Evolutionary conservation across 2,113 vertebrate genomes (phyloP).

Genomic region (Vanacampus margaritifer): DNA sequence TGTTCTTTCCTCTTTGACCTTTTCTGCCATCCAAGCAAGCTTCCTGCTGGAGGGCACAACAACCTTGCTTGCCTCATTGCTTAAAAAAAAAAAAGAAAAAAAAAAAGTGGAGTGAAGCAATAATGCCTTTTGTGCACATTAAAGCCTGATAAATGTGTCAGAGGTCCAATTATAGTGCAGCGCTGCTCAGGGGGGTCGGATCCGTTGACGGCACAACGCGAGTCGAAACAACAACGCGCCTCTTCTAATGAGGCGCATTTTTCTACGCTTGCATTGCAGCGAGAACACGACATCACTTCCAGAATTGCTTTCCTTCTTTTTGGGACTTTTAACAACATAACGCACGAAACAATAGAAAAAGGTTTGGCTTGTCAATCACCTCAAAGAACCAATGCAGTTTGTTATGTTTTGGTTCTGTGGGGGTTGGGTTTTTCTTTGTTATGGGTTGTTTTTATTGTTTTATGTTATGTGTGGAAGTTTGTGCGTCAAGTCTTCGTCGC

Average conservation of each 20-base stretch:
- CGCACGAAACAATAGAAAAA: no score
- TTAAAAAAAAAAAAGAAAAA: no score
- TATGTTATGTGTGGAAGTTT: no score
- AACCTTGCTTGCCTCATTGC: background rate
- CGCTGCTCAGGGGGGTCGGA: conserved; percentile 18
- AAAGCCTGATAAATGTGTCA: conserved; percentile 19
- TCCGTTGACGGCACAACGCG: conserved; percentile 9
- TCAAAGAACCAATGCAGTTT: background rate
- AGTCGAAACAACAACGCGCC: background rate
- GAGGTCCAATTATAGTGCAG: conserved; percentile 30
- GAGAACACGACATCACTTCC: background rate
- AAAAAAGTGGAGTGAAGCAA: background rate
- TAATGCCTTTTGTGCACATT: conserved; percentile 13
- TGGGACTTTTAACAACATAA: background rate
- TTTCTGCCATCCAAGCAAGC: background rate
- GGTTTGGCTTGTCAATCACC: background rate
- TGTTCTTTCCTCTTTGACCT: conserved; percentile 8
- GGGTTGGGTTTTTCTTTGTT: no score
- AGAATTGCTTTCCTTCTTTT: no score
- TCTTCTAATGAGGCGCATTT: background rate
- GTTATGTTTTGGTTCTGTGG: no score
- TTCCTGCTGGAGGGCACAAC: background rate
- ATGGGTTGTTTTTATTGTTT: no score
- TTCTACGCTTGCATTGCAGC: background rate
- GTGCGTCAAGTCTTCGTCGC: no score